These are phyloP conservation scores for Teleogryllus occipitalis DNA, from an alignment of 1,140 invertebrate species.

Conservation along the genomic window DNA sequence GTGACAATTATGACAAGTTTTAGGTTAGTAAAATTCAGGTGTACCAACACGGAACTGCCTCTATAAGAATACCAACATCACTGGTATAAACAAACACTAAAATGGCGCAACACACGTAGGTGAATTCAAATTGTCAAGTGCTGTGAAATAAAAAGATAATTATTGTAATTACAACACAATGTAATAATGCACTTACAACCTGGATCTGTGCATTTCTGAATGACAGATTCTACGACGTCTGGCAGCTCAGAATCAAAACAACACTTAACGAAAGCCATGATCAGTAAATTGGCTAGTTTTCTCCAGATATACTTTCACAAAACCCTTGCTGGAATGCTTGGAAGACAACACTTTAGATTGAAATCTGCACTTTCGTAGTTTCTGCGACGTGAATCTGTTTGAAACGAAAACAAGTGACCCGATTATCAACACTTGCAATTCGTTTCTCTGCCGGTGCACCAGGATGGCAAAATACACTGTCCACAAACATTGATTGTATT, in stretches of 20 bases:
- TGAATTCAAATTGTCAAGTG: too few species aligned
- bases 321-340: too few species aligned
- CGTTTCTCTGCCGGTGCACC: neutral
- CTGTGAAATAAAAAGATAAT: neutral
- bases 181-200: constrained; percentile 55
- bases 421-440: neutral
- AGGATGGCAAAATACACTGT: neutral
- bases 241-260: constrained; percentile 66
- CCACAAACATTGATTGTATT: too few species aligned
- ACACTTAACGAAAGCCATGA: constrained; percentile 50
- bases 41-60: too few species aligned
- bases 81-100: neutral
- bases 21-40: too few species aligned
- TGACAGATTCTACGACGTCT: constrained; percentile 61
- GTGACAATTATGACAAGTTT: too few species aligned
- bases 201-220: constrained; percentile 69
- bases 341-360: too few species aligned
- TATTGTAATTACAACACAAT: constrained; percentile 4
- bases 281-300: neutral
- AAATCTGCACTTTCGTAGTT: too few species aligned
- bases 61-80: neutral
- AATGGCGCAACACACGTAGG: neutral
- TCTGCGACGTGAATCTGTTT: too few species aligned
- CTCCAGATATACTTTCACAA: too few species aligned
- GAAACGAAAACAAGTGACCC: neutral